phyloP scores from a whole-genome alignment of 2,888 invertebrate species.

The Subacronicta megacephala region DNA sequence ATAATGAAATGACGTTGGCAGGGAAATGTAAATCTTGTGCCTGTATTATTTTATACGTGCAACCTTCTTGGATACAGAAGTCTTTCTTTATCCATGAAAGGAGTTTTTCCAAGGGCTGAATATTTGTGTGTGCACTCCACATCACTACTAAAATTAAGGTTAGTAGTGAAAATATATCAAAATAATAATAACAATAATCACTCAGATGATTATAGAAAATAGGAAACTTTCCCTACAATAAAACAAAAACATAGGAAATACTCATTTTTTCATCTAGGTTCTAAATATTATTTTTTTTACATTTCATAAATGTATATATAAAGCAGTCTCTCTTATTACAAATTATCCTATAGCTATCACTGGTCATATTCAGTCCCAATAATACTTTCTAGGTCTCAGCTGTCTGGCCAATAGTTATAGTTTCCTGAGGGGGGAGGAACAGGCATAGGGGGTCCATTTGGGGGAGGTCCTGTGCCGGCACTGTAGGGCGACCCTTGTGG shows the following conservation, averaged over 20 bases:
- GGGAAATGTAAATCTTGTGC: constrained; percentile 3
- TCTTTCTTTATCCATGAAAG: not conserved
- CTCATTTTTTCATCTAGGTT: constrained; percentile 54
- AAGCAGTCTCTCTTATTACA: constrained; percentile 73
- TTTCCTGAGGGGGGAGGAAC: constrained; percentile 81
- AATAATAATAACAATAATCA: constrained; percentile 13
- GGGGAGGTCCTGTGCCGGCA: constrained; percentile 70
- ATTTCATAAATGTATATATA: constrained; percentile 81
- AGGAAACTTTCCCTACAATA: constrained; percentile 25
- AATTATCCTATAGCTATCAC: constrained; percentile 58
- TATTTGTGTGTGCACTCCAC: not conserved
- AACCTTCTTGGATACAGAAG: too few species aligned
- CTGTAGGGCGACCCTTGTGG: constrained; percentile 83
- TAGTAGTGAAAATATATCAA: too few species aligned
- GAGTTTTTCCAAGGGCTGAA: not conserved
- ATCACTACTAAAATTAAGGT: not conserved
- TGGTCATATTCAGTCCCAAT: constrained; percentile 61
- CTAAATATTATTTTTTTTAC: constrained; percentile 70
- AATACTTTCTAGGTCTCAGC: constrained; percentile 78
- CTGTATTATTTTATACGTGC: not conserved
- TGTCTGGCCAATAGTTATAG: constrained; percentile 86
- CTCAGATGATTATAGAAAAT: constrained; percentile 2
- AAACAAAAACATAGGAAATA: constrained; percentile 44
- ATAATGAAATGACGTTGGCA: not conserved
- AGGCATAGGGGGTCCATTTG: constrained; percentile 76